These are phyloP conservation scores for Mythimna pallens DNA, from an alignment of 2,888 invertebrate genomes.

Conservation along the genomic window DNA sequence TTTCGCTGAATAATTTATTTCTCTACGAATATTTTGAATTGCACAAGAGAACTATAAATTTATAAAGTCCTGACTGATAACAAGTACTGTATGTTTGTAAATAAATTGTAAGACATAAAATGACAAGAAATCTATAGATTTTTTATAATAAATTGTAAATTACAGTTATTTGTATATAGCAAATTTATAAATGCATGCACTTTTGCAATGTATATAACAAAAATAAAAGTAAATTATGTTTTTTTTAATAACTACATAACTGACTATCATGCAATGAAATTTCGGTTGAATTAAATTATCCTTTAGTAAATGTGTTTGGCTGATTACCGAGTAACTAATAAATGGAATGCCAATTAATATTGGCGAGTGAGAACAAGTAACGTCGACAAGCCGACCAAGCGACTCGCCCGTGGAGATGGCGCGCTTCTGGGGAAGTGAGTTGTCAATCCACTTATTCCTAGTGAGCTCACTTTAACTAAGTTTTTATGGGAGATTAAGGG, in stretches of 20 bases:
- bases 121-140: constrained; percentile 24
- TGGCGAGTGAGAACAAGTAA: not conserved
- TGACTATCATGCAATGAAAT: constrained; percentile 18
- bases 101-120: constrained; percentile 41
- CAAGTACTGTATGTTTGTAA: constrained; percentile 30
- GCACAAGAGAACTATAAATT: not conserved
- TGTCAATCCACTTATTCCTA: too few relatives aligned
- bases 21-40: constrained; percentile 8
- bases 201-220: not conserved
- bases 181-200: not conserved
- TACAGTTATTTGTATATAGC: constrained; percentile 15
- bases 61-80: not conserved
- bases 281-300: constrained; percentile 7
- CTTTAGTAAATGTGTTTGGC: not conserved
- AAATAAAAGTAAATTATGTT: constrained; percentile 2
- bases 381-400: too few relatives aligned
- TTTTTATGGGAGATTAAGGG: too few relatives aligned
- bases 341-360: constrained; percentile 9
- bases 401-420: too few relatives aligned
- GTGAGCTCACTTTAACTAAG: too few relatives aligned
- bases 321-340: not conserved
- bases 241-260: constrained; percentile 8
- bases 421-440: too few relatives aligned
- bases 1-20: not conserved
- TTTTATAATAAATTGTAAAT: constrained; percentile 38